Percentiles rank a stretch among this genome's conserved stretches.
Conservation (phyloP, 2,797 vertebrate genomes). For the Apogon talboti region DNA sequence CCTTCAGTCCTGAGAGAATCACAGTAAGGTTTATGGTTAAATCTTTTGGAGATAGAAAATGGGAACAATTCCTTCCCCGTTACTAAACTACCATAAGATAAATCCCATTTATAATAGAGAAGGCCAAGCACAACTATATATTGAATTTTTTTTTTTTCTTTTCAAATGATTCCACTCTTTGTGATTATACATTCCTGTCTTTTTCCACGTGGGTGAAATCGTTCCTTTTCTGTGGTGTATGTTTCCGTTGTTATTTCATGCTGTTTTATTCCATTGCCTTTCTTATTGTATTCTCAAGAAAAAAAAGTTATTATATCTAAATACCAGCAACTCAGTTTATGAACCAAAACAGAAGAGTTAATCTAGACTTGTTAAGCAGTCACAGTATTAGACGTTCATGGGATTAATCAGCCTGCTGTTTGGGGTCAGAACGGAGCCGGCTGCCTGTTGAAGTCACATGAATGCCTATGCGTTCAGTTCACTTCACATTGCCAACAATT, state of each 20-base stretch:
- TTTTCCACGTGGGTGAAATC: conserved; percentile 61
- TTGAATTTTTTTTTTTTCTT: conserved; percentile 43
- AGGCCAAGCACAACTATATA: conserved; percentile 77
- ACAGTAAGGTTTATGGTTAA: conserved; percentile 31
- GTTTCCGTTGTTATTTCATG: conserved; percentile 54
- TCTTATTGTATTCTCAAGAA: conserved; percentile 66
- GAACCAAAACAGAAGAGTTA: conserved; percentile 60
- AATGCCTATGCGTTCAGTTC: conserved; percentile 7
- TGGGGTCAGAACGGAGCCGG: conserved; percentile 6
- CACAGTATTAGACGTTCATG: conserved; percentile 29
- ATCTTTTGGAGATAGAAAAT: conserved; percentile 25
- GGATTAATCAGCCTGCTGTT: conserved; percentile 25
- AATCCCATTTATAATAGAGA: conserved; percentile 48
- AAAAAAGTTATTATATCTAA: conserved; percentile 58
- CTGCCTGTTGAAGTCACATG: not conserved
- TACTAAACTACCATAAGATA: conserved; percentile 35
- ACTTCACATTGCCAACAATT: not conserved
- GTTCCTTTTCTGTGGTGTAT: conserved; percentile 68
- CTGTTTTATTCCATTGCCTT: conserved; percentile 67
- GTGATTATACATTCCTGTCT: conserved; percentile 71
- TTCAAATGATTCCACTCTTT: conserved; percentile 53
- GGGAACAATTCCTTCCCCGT: conserved; percentile 25
- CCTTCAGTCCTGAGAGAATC: conserved; percentile 55
- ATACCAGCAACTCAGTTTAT: conserved; percentile 69
- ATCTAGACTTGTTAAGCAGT: conserved; percentile 28